Conservation (phyloP, 2,113 vertebrate genomes). For the Neopipo cinnamomea region DNA sequence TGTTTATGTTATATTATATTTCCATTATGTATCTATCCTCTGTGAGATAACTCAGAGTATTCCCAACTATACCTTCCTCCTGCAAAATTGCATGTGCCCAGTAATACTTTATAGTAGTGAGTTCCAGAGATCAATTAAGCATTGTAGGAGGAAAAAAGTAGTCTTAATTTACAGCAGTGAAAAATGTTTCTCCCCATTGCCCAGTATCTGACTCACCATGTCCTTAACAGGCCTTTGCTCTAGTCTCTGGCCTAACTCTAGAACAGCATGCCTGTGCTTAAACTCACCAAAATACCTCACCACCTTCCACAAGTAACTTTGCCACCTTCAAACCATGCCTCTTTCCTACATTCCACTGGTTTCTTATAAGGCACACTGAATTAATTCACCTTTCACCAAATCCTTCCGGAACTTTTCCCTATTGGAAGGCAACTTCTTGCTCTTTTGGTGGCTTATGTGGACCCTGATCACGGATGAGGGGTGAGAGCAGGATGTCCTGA, state of each 20-base stretch:
- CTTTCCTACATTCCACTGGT: not conserved
- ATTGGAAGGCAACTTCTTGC: not conserved
- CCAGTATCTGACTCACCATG: not conserved
- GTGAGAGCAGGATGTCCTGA: not conserved
- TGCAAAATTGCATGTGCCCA: not conserved
- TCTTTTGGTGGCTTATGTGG: not conserved
- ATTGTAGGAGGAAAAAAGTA: not conserved
- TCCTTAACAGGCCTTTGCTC: not conserved
- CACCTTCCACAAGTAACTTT: not conserved
- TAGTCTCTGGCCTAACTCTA: not conserved
- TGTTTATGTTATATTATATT: not conserved
- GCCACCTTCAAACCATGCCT: not conserved
- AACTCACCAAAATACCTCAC: not conserved
- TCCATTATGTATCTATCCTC: not conserved
- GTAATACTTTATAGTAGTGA: not conserved
- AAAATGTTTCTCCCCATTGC: not conserved
- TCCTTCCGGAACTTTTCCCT: not conserved
- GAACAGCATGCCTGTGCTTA: not conserved
- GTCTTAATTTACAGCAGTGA: not conserved
- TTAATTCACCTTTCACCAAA: not conserved
- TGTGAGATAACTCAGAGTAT: not conserved
- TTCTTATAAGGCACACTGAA: not conserved
- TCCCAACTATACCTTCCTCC: not conserved
- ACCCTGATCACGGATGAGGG: fast-evolving
- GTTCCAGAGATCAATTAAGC: not conserved